phyloP scores from a whole-genome alignment of 2,113 vertebrate genomes.

The Erythrolamprus reginae region DNA sequence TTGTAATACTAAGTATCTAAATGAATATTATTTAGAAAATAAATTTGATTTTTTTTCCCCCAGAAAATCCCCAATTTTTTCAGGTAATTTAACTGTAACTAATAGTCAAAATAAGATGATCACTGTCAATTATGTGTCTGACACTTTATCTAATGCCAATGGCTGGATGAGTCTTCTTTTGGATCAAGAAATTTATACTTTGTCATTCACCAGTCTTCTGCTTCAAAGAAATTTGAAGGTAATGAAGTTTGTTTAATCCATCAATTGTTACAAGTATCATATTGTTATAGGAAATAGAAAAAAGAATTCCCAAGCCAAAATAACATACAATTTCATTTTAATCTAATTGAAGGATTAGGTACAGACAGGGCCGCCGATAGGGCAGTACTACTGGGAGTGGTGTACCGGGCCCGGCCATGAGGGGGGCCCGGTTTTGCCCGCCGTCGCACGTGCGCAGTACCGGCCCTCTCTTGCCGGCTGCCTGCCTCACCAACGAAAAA shows the following conservation, averaged over 20 bases:
- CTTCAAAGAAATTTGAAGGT: constrained; percentile 37
- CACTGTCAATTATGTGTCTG: constrained; percentile 61
- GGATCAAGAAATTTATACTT: constrained; percentile 62
- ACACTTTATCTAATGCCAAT: constrained; percentile 65
- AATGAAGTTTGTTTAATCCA: background rate
- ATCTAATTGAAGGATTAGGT: background rate
- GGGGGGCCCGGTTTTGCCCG: no score
- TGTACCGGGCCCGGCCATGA: no score
- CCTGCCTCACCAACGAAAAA: no score
- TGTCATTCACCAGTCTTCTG: constrained; percentile 54
- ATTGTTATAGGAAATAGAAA: background rate
- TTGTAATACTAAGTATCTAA: background rate
- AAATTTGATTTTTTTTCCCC: background rate
- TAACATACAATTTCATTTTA: background rate
- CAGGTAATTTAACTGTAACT: constrained; percentile 64
- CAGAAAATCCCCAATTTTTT: constrained; percentile 49
- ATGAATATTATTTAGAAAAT: background rate
- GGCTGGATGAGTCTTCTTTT: constrained; percentile 71
- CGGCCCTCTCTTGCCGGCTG: no score
- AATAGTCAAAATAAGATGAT: constrained; percentile 65
- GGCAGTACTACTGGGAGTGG: no score
- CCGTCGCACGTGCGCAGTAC: no score
- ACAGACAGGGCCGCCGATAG: no score
- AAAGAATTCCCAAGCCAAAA: background rate
- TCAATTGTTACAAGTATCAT: background rate